Base-by-base conservation (phyloP, 1,140 invertebrate genomes). In the Ruditapes philippinarum region DNA sequence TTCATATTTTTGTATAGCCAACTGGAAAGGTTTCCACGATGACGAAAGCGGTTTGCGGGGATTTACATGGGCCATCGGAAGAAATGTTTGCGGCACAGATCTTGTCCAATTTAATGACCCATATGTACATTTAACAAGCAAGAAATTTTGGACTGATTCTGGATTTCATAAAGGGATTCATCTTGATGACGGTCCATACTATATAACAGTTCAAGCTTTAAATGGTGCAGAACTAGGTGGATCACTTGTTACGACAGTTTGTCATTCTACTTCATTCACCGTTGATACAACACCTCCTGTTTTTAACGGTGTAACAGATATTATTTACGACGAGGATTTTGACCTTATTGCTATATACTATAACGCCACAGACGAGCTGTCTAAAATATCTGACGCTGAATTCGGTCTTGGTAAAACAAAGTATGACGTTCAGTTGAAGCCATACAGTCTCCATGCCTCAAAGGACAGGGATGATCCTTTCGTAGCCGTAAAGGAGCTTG, bases 1-100 rank as follows among this genome's bases (percentile, higher is more conserved):
- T 45, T 45, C 42, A 5, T 5, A 45, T 45, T 45, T 45, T 45
- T n/a, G n/a, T 33, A 19, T 84, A 93, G 93, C 78, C 0, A 94
- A 94, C 82, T 94, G 92, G 92, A 91, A 94, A 81, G 93, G 92
- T 73, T 92, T 94, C 51, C 83, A 93, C 83, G 94, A 94, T 78
- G 83, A 91, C 0, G 94, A 94, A 49, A 94, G 81, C 45, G 93
- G 90, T 36, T 92, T 94, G n/a, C 91, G 40, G 51, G 93, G 91
- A 36, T 93, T 93, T 76, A 92, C 93, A 1, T 94, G 91, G 91
- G 87, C 92, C 31, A 91, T 91, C 5, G 94, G 94, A 12, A 89
- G 49, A 57, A 68, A 36, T 9, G 31, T 92, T 3, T 94, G 93
- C 89, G 89, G 83, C 14, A 85, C 80, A 4, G 87, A 92, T 54